phyloP scores from a whole-genome alignment of 1,140 invertebrate species.

The Galendromus occidentalis region DNA sequence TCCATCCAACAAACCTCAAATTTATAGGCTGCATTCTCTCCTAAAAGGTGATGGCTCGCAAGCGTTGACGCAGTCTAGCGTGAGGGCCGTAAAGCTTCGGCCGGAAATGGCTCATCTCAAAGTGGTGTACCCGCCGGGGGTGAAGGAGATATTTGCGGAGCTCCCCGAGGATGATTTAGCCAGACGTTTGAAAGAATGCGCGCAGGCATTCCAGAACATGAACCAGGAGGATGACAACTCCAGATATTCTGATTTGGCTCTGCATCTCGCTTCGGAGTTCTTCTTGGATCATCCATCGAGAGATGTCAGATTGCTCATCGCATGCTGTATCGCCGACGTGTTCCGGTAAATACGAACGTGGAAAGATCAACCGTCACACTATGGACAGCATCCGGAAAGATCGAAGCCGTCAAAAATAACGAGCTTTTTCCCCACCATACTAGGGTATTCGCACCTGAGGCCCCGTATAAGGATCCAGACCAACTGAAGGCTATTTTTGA shows the following conservation, averaged over 20 bases:
- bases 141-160: slow-evolving; percentile 52
- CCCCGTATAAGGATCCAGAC: slow-evolving; percentile 83
- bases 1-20: too few species aligned
- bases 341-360: slow-evolving; percentile 35
- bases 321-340: slow-evolving; percentile 92
- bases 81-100: too few species aligned
- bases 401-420: too few species aligned
- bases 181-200: slow-evolving; percentile 56
- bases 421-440: not conserved
- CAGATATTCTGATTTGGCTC: slow-evolving; percentile 75
- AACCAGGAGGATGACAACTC: slow-evolving; percentile 85
- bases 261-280: slow-evolving; percentile 69
- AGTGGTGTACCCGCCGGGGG: slow-evolving; percentile 28
- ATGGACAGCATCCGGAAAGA: too few species aligned
- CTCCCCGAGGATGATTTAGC: slow-evolving; percentile 81
- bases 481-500: slow-evolving; percentile 49
- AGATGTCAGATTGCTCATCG: slow-evolving; percentile 81
- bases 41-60: too few species aligned
- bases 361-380: too few species aligned
- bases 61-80: too few species aligned
- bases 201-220: slow-evolving; percentile 84
- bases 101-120: slow-evolving; percentile 15
- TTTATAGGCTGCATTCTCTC: too few species aligned
- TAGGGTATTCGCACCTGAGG: slow-evolving; percentile 92
- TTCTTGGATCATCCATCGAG: slow-evolving; percentile 71